A percentile compares a stretch with the other conserved stretches of the same genome.
Conservation (phyloP, 2,888 invertebrate species). For the Dolichomitus sp. region DNA sequence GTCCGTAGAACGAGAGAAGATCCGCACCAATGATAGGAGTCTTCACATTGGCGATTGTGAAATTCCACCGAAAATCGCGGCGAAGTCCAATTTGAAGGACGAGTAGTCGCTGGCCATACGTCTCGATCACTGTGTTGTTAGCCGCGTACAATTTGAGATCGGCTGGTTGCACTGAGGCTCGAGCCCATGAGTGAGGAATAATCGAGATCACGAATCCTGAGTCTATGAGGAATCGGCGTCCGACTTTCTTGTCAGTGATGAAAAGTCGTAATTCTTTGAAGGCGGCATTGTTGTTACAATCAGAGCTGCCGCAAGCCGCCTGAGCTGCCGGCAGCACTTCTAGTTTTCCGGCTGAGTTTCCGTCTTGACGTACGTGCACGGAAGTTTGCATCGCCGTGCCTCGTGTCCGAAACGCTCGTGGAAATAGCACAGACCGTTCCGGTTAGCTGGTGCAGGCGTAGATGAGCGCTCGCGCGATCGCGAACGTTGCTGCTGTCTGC, state of each 20-base stretch:
- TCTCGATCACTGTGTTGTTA: conserved; percentile 44
- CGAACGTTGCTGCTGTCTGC: neutral
- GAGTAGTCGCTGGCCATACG: conserved; percentile 38
- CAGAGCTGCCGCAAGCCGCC: conserved; percentile 40
- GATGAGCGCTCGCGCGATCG: conserved; percentile 17
- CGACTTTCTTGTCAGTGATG: conserved; percentile 41
- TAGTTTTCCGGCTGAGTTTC: conserved; percentile 24
- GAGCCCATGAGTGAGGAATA: conserved; percentile 31
- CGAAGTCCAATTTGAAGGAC: conserved; percentile 48
- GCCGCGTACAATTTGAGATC: conserved; percentile 44
- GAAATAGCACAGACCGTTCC: neutral
- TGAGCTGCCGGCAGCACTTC: conserved; percentile 47
- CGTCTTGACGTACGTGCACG: conserved; percentile 26
- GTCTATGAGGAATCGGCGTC: conserved; percentile 62
- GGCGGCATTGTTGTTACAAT: conserved; percentile 49
- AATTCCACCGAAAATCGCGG: conserved; percentile 46
- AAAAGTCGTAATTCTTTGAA: conserved; percentile 23
- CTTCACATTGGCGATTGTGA: conserved; percentile 51
- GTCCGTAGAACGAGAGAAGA: conserved; percentile 46
- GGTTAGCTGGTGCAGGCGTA: conserved; percentile 4
- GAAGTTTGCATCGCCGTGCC: conserved; percentile 2
- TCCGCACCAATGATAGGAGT: conserved; percentile 55
- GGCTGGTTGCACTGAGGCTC: conserved; percentile 5
- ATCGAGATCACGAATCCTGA: conserved; percentile 61
- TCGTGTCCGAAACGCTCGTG: neutral